Conservation (phyloP, 2,797 vertebrate genomes). For the Ptychobarbus kaznakovi region DNA sequence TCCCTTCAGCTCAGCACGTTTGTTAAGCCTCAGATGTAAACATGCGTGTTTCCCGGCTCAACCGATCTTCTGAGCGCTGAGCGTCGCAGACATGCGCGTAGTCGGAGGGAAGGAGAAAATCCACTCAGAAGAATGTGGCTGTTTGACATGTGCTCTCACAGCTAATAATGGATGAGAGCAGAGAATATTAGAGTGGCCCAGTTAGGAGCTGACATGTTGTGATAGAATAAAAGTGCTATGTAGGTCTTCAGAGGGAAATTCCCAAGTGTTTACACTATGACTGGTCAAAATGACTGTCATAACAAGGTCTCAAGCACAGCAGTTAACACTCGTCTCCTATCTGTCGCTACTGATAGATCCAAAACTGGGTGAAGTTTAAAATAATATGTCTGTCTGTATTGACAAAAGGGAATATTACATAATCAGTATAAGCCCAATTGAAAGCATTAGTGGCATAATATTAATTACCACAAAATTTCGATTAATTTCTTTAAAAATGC, state of each 20-base stretch:
- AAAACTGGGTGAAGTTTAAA: slow-evolving; percentile 39
- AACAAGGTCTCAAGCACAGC: slow-evolving; percentile 49
- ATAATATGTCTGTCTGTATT: background rate
- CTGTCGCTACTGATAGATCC: slow-evolving; percentile 27
- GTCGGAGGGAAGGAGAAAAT: slow-evolving; percentile 28
- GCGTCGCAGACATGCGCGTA: slow-evolving; percentile 40
- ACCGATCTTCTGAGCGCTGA: slow-evolving; percentile 26
- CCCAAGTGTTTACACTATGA: slow-evolving; percentile 61
- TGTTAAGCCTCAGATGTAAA: slow-evolving; percentile 52
- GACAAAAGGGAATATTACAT: background rate
- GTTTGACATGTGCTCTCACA: slow-evolving; percentile 60
- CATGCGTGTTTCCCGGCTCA: slow-evolving; percentile 41
- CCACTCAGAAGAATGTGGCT: slow-evolving; percentile 56
- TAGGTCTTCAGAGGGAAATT: slow-evolving; percentile 61
- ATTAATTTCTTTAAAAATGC: background rate
- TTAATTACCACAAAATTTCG: background rate
- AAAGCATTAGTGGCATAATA: background rate
- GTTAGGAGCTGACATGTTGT: slow-evolving; percentile 61
- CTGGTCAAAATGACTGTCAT: slow-evolving; percentile 50
- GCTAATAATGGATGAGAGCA: slow-evolving; percentile 62
- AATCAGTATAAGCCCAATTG: background rate
- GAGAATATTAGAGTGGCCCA: slow-evolving; percentile 58
- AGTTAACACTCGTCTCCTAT: slow-evolving; percentile 50
- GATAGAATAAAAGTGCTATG: slow-evolving; percentile 57
- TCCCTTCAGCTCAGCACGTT: slow-evolving; percentile 31